These are phyloP conservation scores for Trichacis sp. DNA, from an alignment of 2,888 invertebrate genomes.

Conservation along the genomic window DNA sequence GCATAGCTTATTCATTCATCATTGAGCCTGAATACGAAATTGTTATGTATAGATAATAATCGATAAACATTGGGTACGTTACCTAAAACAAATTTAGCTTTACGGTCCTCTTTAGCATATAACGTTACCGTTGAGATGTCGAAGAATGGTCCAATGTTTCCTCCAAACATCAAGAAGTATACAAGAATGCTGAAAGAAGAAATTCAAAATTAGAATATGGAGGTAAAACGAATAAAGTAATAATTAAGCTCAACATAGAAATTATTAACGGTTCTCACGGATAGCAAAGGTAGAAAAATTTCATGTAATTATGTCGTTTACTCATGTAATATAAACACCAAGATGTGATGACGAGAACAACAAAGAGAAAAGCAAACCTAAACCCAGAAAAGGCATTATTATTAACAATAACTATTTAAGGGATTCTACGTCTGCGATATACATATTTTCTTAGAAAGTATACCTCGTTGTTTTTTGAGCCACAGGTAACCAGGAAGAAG, in stretches of 20 bases:
- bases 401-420: not conserved
- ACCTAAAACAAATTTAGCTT: slow-evolving; percentile 62
- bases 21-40: not conserved
- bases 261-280: slow-evolving; percentile 81
- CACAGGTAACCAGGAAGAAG: slow-evolving; percentile 62
- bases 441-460: slow-evolving; percentile 8
- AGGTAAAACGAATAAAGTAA: not conserved
- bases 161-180: slow-evolving; percentile 86
- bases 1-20: too few relatives aligned
- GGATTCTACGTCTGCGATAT: not conserved
- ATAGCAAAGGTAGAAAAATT: slow-evolving; percentile 87
- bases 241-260: slow-evolving; percentile 14
- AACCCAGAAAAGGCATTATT: slow-evolving; percentile 50
- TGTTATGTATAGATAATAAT: not conserved
- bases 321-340: slow-evolving; percentile 81
- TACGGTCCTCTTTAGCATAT: slow-evolving; percentile 65
- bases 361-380: slow-evolving; percentile 76
- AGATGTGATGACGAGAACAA: slow-evolving; percentile 74
- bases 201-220: not conserved
- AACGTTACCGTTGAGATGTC: slow-evolving; percentile 71
- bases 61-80: too few relatives aligned
- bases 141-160: slow-evolving; percentile 82
- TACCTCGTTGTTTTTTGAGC: slow-evolving; percentile 68
- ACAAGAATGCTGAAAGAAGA: slow-evolving; percentile 63
- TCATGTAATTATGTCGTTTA: slow-evolving; percentile 81